Evolutionary conservation across 2,888 invertebrate genomes (phyloP).

Genomic region (Cephonodes hylas): DNA sequence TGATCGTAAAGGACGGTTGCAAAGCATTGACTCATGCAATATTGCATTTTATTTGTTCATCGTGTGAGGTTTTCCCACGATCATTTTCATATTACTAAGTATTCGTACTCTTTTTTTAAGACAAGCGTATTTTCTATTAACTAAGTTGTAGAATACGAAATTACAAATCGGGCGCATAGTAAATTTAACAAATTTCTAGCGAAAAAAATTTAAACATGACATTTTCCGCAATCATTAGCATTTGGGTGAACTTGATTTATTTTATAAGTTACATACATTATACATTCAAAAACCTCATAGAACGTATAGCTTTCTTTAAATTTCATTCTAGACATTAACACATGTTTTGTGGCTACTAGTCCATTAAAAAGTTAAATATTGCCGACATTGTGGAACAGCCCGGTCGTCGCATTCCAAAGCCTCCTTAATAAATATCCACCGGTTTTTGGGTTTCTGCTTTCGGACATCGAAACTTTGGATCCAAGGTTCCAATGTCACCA

Average conservation of each 20-base stretch:
- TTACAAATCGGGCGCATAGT: no score
- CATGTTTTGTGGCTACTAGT: neutral
- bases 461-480: neutral
- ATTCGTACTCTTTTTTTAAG: no score
- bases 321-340: neutral
- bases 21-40: slow-evolving; percentile 22
- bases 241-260: neutral
- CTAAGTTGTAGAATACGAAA: no score
- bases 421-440: slow-evolving; percentile 11
- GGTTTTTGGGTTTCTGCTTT: neutral
- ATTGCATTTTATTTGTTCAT: slow-evolving; percentile 10
- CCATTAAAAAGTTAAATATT: slow-evolving; percentile 8
- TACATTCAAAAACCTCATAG: neutral
- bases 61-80: slow-evolving; percentile 12
- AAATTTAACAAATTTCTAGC: neutral
- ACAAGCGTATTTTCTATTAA: no score
- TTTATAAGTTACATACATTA: neutral
- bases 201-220: neutral
- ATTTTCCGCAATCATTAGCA: neutral
- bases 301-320: neutral
- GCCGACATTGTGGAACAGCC: slow-evolving; percentile 5
- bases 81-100: neutral
- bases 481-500: neutral
- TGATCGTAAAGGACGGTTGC: slow-evolving; percentile 39
- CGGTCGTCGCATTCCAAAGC: slow-evolving; percentile 15